A percentile compares a stretch with the other conserved stretches of the same genome.
Evolutionary conservation across 2,113 vertebrate species (phyloP).

Genomic region (Brienomyrus longianalis): DNA sequence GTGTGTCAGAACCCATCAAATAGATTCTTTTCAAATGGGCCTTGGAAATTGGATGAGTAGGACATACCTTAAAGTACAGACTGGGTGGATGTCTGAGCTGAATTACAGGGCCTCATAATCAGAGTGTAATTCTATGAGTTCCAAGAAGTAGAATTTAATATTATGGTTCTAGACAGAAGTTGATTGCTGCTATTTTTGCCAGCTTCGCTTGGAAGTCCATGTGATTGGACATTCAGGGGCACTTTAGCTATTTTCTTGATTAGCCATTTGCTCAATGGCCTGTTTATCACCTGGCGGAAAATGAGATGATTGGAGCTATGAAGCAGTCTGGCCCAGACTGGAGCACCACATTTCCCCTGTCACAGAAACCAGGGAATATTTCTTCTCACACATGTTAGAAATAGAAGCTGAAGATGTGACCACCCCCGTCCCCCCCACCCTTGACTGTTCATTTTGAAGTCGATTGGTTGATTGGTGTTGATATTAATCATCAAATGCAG

Average conservation of each 20-base stretch:
- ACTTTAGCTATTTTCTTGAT: neutral
- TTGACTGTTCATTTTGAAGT: neutral
- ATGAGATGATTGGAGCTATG: neutral
- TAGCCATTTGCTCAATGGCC: conserved; percentile 6
- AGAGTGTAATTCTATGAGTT: neutral
- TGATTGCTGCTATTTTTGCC: neutral
- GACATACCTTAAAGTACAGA: neutral
- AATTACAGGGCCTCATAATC: neutral
- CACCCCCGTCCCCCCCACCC: neutral
- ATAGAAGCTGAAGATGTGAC: neutral
- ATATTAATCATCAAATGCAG: neutral
- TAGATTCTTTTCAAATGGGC: neutral
- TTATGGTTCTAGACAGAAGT: neutral
- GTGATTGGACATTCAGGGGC: neutral
- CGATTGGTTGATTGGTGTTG: neutral
- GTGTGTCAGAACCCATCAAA: neutral
- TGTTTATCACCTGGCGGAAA: neutral
- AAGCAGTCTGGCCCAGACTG: neutral
- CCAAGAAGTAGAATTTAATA: neutral
- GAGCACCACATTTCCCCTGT: neutral
- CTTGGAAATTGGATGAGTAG: neutral
- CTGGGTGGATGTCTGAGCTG: neutral
- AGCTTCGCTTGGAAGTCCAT: neutral
- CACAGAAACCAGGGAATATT: neutral
- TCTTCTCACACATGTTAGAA: neutral